Conservation (phyloP, 2,113 vertebrate genomes). For the Poeciliopsis retropinna region DNA sequence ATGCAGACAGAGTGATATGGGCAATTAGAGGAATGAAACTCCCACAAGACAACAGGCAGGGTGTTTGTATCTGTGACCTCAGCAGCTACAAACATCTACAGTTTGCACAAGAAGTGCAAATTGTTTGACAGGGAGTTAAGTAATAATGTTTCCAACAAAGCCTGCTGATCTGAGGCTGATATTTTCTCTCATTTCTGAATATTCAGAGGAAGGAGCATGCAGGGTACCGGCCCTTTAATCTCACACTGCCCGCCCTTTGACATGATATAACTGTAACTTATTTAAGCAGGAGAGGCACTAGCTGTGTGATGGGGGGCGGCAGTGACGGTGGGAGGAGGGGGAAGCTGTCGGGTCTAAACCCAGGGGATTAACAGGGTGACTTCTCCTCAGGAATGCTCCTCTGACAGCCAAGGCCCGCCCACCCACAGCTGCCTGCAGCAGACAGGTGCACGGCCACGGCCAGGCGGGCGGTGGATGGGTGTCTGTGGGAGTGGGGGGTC, state of each 20-base stretch:
- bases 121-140: neutral
- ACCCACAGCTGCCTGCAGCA: slow-evolving; percentile 76
- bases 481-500: slow-evolving; percentile 10
- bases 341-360: slow-evolving; percentile 64
- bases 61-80: slow-evolving; percentile 31
- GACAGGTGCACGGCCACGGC: slow-evolving; percentile 74
- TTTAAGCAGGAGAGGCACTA: slow-evolving; percentile 52
- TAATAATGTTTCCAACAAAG: slow-evolving; percentile 6
- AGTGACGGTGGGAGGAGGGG: slow-evolving; percentile 31
- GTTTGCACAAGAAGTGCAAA: neutral
- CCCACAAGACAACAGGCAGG: slow-evolving; percentile 44
- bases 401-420: slow-evolving; percentile 78
- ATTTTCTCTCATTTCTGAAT: slow-evolving; percentile 76
- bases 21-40: slow-evolving; percentile 62
- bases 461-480: slow-evolving; percentile 40
- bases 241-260: slow-evolving; percentile 69
- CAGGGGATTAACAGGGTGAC: slow-evolving; percentile 81
- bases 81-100: slow-evolving; percentile 32
- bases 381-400: slow-evolving; percentile 81
- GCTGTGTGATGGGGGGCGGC: slow-evolving; percentile 32
- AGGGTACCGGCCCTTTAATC: slow-evolving; percentile 66
- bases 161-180: slow-evolving; percentile 52
- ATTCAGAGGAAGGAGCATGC: slow-evolving; percentile 57
- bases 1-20: slow-evolving; percentile 53
- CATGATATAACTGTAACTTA: slow-evolving; percentile 51